Conservation (phyloP, 2,888 invertebrate species). For the Nemotelus nigrinus region DNA sequence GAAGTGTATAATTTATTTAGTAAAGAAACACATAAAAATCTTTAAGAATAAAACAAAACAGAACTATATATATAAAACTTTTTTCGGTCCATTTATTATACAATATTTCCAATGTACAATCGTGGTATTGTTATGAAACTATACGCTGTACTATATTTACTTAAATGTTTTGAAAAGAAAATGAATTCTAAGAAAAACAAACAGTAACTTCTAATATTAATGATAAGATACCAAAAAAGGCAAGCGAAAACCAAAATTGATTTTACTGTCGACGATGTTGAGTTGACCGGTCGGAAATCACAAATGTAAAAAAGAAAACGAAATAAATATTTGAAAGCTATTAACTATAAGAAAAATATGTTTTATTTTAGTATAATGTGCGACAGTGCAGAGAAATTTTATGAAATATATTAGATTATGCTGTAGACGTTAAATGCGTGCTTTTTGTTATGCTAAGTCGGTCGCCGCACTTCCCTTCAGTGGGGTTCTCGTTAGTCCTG, state of each 20-base stretch:
- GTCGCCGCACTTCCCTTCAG: no score
- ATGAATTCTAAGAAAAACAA: not conserved
- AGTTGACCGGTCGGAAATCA: not conserved
- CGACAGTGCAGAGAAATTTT: no score
- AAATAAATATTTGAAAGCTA: slow-evolving; percentile 22
- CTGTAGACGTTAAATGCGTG: no score
- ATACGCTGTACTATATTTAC: slow-evolving; percentile 9
- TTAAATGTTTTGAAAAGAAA: not conserved
- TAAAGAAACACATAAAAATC: slow-evolving; percentile 11
- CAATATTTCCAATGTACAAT: slow-evolving; percentile 3
- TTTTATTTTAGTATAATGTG: not conserved
- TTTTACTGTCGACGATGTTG: slow-evolving; percentile 13
- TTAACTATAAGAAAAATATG: not conserved
- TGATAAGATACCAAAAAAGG: slow-evolving; percentile 20
- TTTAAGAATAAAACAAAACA: not conserved
- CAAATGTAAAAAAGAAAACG: slow-evolving; percentile 1
- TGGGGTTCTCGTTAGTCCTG: no score
- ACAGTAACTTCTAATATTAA: slow-evolving; percentile 23
- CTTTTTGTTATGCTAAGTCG: no score
- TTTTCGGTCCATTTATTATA: slow-evolving; percentile 13
- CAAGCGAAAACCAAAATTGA: slow-evolving; percentile 18
- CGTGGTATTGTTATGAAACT: not conserved
- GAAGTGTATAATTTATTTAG: not conserved
- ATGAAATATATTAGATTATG: no score
- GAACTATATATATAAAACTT: slow-evolving; percentile 18